These are phyloP conservation scores for Saturnia japonica DNA, from an alignment of 2,888 invertebrate species.

Conservation along the genomic window DNA sequence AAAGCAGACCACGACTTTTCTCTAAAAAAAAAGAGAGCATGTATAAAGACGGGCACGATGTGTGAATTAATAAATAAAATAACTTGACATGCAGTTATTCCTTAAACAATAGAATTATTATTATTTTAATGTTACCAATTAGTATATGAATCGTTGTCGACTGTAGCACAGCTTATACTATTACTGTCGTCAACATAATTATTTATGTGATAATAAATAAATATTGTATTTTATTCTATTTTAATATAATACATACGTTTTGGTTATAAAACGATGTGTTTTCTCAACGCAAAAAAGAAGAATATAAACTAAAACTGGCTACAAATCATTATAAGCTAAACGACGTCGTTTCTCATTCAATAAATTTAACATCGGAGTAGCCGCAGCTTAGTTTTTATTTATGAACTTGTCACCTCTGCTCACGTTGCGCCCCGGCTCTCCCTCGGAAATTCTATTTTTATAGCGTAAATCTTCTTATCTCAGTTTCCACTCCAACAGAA, in stretches of 20 bases:
- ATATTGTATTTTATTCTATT: no score
- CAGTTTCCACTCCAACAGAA: conserved; percentile 60
- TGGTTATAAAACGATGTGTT: not conserved
- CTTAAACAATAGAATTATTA: no score
- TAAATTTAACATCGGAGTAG: conserved; percentile 1
- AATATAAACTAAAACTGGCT: not conserved
- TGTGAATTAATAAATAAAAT: no score
- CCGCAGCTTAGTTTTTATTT: conserved; percentile 23
- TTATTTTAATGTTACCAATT: no score
- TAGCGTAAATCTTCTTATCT: conserved; percentile 72
- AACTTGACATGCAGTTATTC: no score
- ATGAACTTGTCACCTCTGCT: conserved; percentile 32
- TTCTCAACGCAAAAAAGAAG: not conserved
- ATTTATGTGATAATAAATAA: no score
- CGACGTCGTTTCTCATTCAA: conserved; percentile 25
- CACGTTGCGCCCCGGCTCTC: conserved; percentile 35
- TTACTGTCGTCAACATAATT: no score
- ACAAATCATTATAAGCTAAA: conserved; percentile 4
- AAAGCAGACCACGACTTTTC: not conserved
- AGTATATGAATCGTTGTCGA: no score
- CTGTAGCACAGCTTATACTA: no score
- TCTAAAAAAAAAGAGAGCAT: no score
- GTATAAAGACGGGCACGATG: no score
- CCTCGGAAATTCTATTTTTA: conserved; percentile 56
- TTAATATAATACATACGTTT: no score